Evolutionary conservation across 2,113 vertebrate species (phyloP).

Genomic region (Asarcornis scutulata): DNA sequence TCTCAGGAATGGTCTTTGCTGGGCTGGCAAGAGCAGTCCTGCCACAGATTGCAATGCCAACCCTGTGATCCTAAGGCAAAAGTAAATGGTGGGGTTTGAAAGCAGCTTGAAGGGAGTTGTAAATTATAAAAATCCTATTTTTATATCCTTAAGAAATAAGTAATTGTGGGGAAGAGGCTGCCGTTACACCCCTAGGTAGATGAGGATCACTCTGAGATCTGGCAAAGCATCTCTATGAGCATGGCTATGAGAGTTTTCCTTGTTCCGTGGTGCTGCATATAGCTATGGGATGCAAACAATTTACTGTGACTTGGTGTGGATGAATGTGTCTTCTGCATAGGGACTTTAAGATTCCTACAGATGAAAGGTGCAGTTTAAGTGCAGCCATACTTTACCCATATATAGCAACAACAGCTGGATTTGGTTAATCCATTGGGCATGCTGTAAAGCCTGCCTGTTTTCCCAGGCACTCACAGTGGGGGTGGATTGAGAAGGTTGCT

Average conservation of each 20-base stretch:
- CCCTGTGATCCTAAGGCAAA: neutral
- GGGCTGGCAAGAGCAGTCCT: too few relatives aligned
- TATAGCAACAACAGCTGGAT: fast-evolving
- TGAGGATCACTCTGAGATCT: neutral
- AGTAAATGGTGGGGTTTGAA: neutral
- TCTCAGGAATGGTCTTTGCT: neutral
- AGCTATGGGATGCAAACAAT: neutral
- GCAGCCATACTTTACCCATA: neutral
- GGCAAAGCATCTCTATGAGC: neutral
- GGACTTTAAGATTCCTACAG: neutral
- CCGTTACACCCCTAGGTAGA: neutral
- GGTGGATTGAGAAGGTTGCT: neutral
- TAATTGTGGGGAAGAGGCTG: neutral
- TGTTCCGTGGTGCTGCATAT: fast-evolving
- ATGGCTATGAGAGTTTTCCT: neutral
- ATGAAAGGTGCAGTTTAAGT: fast-evolving
- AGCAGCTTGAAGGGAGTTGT: neutral
- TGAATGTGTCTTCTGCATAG: neutral
- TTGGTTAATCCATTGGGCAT: neutral
- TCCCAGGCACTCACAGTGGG: neutral
- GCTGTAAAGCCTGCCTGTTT: neutral
- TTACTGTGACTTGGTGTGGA: too few relatives aligned
- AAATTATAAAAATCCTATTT: neutral
- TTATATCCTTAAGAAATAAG: neutral
- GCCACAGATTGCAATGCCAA: neutral